phyloP scores from a whole-genome alignment of 2,888 invertebrate species.

The Coelogynopora nodosa region DNA sequence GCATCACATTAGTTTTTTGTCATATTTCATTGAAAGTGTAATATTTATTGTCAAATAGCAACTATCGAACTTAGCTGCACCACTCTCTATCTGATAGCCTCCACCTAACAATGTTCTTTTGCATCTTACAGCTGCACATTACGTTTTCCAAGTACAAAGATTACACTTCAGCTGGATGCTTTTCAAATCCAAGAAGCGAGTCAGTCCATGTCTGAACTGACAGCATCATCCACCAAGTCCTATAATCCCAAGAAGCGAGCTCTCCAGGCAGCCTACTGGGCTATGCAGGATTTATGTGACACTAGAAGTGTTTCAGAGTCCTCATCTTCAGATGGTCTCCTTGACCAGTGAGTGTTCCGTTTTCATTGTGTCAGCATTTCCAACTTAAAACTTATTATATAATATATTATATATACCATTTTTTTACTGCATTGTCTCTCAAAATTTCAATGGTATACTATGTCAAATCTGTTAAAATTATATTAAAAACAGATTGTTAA shows the following conservation, averaged over 20 bases:
- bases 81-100: no score
- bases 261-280: background rate
- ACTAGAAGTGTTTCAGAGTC: background rate
- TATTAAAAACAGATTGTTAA: no score
- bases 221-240: background rate
- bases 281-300: background rate
- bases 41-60: no score
- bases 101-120: no score
- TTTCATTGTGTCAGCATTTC: no score
- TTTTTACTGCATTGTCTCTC: no score
- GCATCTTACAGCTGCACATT: background rate
- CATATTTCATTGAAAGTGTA: background rate
- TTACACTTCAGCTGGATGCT: background rate
- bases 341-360: background rate
- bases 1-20: no score
- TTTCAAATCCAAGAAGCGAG: background rate
- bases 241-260: background rate
- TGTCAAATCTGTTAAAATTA: no score
- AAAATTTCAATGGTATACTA: no score
- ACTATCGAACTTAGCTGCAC: no score
- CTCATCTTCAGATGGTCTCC: background rate
- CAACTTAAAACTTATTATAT: no score
- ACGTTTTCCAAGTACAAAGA: background rate
- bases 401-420: no score
- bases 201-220: background rate